Evolutionary conservation across 2,113 vertebrate genomes (phyloP), one percentile per base, ranked within the genome.

Genomic region (Clarias gariepinus): DNA sequence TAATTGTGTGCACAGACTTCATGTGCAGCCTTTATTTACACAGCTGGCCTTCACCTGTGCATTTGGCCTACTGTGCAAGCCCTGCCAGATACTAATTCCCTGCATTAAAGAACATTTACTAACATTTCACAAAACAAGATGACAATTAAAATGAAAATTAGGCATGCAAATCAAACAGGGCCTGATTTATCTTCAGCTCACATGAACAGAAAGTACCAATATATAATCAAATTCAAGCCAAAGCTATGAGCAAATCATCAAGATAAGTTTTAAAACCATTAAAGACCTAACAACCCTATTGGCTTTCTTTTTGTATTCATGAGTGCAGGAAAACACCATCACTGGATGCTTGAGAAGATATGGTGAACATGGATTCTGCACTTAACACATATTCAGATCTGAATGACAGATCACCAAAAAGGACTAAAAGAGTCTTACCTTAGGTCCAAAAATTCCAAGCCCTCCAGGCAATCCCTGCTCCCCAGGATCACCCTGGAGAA

Each of bases 381-480:
- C 47, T 25, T 74, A 52, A 30, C 84, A 47, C 73, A 47, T 85
- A 82, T 33, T 86, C 78, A 47, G 41, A 71, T 71, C 6, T 36
- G 3, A 15, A 53, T 23, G 57, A 55, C 3, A 57, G 18, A 78
- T 78, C 21, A 52, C 52, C 11, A 52, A 25, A 53, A 77, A 55
- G 10, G 55, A 58, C 33, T 41, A 71, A 6, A 85, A 13, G 3
- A 30, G 84, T 53, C 36, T 15, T 94, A 99, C 98, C 97, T 99
- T 98, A 85, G 98, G 98, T 88, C 98, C 98, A 87, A 98, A 98
- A 10, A 97, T 90, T 60, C 98, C 98, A 0, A 94, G 91, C 61
- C 97, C 93, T 77, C 98, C 98, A 86, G 96, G 96, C 89, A 96
- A 97, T 87, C 98, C 98, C 87, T 94, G 94, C 90, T 96, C 95